Evolutionary conservation across 1,140 invertebrate genomes (phyloP).

Genomic region (Bombus sylvicola): DNA sequence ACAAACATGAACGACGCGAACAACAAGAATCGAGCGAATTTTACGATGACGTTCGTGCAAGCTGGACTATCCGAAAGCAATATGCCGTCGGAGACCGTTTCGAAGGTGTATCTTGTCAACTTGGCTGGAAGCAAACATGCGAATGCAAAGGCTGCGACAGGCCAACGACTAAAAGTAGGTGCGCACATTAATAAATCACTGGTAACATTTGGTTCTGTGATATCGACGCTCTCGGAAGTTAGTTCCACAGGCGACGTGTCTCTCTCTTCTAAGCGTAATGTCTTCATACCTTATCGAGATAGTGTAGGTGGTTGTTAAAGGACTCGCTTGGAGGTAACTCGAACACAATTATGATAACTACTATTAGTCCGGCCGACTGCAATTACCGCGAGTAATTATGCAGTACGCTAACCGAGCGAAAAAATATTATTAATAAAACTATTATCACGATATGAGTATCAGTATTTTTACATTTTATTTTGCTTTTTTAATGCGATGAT

Average conservation of each 20-base stretch:
- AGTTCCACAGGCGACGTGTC: slow-evolving; percentile 81
- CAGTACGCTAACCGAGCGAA: slow-evolving; percentile 90
- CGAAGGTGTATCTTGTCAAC: slow-evolving; percentile 94
- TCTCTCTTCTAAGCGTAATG: slow-evolving; percentile 84
- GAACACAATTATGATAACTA: slow-evolving; percentile 95
- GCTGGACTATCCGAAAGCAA: slow-evolving; percentile 90
- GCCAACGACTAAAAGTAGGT: slow-evolving; percentile 93
- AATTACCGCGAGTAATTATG: slow-evolving; percentile 87
- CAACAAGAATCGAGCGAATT: slow-evolving; percentile 97
- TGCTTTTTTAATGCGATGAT: neutral
- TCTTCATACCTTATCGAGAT: slow-evolving; percentile 95
- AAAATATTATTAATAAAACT: slow-evolving; percentile 90
- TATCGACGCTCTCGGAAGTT: slow-evolving; percentile 94
- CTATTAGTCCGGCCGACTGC: slow-evolving; percentile 90
- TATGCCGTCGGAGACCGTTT: slow-evolving; percentile 93
- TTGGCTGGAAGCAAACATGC: slow-evolving; percentile 94
- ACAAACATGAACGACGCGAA: slow-evolving; percentile 94
- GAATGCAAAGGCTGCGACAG: slow-evolving; percentile 93
- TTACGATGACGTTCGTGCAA: slow-evolving; percentile 95
- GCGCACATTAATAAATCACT: slow-evolving; percentile 96
- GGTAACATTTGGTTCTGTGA: slow-evolving; percentile 95
- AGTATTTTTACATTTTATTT: neutral
- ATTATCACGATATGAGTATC: neutral
- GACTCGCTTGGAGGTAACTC: slow-evolving; percentile 96
- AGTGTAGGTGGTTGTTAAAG: slow-evolving; percentile 95